Percentiles rank a stretch among this genome's conserved stretches.
Evolutionary conservation across 2,888 invertebrate species (phyloP).

Genomic region (Polydrusus cervinus): DNA sequence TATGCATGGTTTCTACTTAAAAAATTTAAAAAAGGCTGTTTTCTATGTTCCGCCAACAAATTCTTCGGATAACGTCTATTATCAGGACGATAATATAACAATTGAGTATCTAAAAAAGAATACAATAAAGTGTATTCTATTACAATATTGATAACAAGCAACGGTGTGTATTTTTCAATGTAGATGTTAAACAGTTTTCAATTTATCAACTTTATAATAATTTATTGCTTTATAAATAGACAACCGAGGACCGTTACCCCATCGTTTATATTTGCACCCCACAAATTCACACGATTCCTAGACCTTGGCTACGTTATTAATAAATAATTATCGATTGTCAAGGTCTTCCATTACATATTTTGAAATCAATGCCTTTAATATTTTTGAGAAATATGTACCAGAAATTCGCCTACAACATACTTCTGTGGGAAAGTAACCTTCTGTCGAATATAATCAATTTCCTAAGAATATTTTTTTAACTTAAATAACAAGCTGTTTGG

Average conservation of each 20-base stretch:
- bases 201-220: conserved; percentile 1
- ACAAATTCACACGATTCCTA: background rate
- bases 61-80: no score
- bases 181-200: background rate
- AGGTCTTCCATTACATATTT: background rate
- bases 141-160: no score
- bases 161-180: no score
- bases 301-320: background rate
- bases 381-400: background rate
- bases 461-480: background rate
- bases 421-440: background rate
- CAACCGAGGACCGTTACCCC: background rate
- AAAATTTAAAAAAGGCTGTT: no score
- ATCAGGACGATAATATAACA: no score
- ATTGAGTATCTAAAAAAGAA: background rate
- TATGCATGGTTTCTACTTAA: no score
- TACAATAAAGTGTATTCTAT: background rate
- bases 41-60: no score
- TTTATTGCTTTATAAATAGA: conserved; percentile 3
- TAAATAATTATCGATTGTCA: conserved; percentile 5
- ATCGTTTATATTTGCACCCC: conserved; percentile 6
- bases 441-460: conserved; percentile 4
- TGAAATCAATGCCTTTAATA: background rate
- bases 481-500: no score
- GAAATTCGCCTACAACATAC: background rate